Evolutionary conservation across 1,140 invertebrate genomes (phyloP).

Genomic region (Drosophila erecta): DNA sequence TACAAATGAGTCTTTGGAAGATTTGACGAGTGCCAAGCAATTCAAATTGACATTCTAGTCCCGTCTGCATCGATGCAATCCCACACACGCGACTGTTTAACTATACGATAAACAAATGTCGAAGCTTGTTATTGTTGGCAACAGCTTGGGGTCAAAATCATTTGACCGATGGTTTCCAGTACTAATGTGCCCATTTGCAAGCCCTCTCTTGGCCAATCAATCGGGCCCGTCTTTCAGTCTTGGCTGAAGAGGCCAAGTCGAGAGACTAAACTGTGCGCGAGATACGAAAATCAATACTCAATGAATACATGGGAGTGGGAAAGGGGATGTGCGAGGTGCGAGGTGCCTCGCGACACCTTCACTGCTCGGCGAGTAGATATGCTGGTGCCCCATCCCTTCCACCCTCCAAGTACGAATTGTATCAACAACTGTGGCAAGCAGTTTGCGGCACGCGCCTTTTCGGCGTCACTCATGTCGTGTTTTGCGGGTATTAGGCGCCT

Average conservation of each 20-base stretch:
- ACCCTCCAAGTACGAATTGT: conserved; percentile 16
- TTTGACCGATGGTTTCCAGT: conserved; percentile 14
- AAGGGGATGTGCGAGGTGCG: background rate
- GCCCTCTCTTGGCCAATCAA: conserved; percentile 17
- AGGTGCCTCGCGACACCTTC: conserved; percentile 56
- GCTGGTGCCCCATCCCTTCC: background rate
- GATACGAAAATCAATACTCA: conserved; percentile 59
- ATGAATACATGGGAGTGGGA: conserved; percentile 16
- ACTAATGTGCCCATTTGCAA: background rate
- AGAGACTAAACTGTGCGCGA: conserved; percentile 7
- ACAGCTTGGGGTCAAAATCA: conserved; percentile 17
- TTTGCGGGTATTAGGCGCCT: conserved; percentile 59
- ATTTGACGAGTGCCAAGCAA: background rate
- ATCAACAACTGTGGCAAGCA: conserved; percentile 27
- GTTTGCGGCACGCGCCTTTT: conserved; percentile 61
- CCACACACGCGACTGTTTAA: background rate
- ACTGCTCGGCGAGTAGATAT: background rate
- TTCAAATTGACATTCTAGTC: background rate
- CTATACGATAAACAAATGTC: conserved; percentile 30
- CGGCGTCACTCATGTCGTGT: conserved; percentile 80
- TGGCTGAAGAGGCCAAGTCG: no score
- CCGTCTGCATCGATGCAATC: conserved; percentile 1
- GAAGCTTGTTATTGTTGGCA: conserved; percentile 13
- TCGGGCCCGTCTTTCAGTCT: conserved; percentile 9
- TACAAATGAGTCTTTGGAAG: conserved; percentile 17